phyloP scores from a whole-genome alignment of 2,888 invertebrate species.

The Synergus japonicus region DNA sequence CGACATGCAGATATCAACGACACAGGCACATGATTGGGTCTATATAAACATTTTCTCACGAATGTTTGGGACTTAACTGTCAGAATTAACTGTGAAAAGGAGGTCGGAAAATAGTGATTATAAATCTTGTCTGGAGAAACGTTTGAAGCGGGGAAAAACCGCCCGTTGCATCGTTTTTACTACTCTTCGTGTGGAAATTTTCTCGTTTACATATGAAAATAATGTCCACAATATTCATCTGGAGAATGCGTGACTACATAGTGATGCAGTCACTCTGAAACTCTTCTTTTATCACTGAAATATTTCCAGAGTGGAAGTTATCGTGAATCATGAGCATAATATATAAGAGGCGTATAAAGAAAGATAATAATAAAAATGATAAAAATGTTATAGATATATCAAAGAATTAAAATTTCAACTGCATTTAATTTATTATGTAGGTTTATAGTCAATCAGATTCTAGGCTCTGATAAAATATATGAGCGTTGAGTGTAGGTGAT shows the following conservation, averaged over 20 bases:
- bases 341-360: neutral
- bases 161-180: neutral
- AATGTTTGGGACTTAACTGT: conserved; percentile 15
- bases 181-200: neutral
- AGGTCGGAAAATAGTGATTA: conserved; percentile 21
- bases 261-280: neutral
- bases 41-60: conserved; percentile 8
- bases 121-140: conserved; percentile 1
- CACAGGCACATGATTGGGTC: neutral
- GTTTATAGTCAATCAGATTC: too few species aligned
- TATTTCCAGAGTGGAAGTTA: neutral
- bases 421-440: too few species aligned
- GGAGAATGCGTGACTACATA: neutral
- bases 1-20: neutral
- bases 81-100: conserved; percentile 30
- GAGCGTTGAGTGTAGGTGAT: too few species aligned
- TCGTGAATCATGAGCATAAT: neutral
- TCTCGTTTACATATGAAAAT: neutral
- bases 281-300: neutral
- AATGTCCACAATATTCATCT: neutral
- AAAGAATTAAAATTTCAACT: too few species aligned
- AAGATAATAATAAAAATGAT: neutral
- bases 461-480: too few species aligned
- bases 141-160: conserved; percentile 3
- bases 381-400: neutral